A percentile compares a stretch with the other conserved stretches of the same genome.
phyloP scores from a whole-genome alignment of 2,113 vertebrate species.

The Amblyopsis rosae region DNA sequence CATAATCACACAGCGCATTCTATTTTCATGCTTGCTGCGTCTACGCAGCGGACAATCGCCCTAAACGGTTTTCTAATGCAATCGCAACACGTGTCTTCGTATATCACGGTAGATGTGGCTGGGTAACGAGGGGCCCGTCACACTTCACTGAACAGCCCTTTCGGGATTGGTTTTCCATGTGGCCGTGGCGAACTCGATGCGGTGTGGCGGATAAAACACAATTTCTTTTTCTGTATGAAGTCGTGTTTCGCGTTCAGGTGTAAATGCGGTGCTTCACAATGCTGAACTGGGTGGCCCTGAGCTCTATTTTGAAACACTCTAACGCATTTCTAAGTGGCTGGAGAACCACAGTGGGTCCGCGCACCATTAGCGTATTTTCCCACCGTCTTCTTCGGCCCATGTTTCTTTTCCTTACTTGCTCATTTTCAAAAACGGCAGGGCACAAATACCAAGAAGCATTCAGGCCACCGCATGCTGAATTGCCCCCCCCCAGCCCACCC shows the following conservation, averaged over 20 bases:
- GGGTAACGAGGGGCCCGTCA: constrained; percentile 13
- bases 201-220: background rate
- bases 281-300: constrained; percentile 12
- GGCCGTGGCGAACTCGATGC: background rate
- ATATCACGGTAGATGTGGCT: constrained; percentile 9
- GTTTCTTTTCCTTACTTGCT: background rate
- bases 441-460: constrained; percentile 37
- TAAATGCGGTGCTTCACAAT: constrained; percentile 22
- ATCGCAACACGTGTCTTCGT: constrained; percentile 16
- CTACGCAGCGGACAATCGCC: constrained; percentile 19
- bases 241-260: constrained; percentile 13
- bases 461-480: constrained; percentile 41
- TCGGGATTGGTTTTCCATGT: background rate
- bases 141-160: background rate
- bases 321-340: constrained; percentile 66
- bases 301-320: constrained; percentile 42
- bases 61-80: constrained; percentile 18
- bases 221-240: constrained; percentile 25
- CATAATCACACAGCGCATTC: constrained; percentile 20
- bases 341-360: constrained; percentile 44
- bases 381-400: constrained; percentile 10
- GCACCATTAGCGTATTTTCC: constrained; percentile 43
- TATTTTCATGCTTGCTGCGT: constrained; percentile 12
- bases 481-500: constrained; percentile 16
- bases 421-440: constrained; percentile 48